phyloP scores from a whole-genome alignment of 1,140 invertebrate genomes.

The Mizuhopecten yessoensis region DNA sequence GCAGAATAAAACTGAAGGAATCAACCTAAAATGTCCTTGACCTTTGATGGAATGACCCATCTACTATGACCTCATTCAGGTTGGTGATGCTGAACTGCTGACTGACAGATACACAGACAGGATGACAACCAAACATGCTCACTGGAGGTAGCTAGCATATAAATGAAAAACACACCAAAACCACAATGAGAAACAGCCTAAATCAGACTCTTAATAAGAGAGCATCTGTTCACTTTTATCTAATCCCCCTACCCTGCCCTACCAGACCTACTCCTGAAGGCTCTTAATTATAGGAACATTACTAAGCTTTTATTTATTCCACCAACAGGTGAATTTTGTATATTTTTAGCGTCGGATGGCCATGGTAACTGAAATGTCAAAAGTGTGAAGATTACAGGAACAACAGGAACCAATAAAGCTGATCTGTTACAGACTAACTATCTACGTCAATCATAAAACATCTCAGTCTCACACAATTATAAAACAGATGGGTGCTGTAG shows the following conservation, averaged over 20 bases:
- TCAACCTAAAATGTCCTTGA: no score
- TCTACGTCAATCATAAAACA: background rate
- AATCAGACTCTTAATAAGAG: no score
- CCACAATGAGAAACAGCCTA: no score
- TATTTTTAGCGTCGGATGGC: background rate
- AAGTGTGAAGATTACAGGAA: background rate
- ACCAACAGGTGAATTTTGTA: conserved; percentile 8
- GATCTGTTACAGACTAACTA: background rate
- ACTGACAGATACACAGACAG: no score
- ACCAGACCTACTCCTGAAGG: background rate
- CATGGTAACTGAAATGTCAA: conserved; percentile 5
- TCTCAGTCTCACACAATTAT: background rate
- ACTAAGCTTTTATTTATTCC: background rate
- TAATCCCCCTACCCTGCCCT: background rate
- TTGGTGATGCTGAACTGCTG: no score
- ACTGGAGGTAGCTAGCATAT: no score
- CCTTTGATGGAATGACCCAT: no score
- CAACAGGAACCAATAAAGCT: background rate
- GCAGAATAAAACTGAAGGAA: no score
- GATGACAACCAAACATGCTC: no score
- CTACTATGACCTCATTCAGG: no score
- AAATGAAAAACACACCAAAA: no score
- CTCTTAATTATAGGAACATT: background rate
- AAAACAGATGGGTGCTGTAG: background rate
- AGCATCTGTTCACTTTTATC: background rate